A percentile compares a stretch with the other conserved stretches of the same genome.
These are phyloP conservation scores for Amblyopsis rosae DNA, from an alignment of 2,113 vertebrate species.

Conservation along the genomic window DNA sequence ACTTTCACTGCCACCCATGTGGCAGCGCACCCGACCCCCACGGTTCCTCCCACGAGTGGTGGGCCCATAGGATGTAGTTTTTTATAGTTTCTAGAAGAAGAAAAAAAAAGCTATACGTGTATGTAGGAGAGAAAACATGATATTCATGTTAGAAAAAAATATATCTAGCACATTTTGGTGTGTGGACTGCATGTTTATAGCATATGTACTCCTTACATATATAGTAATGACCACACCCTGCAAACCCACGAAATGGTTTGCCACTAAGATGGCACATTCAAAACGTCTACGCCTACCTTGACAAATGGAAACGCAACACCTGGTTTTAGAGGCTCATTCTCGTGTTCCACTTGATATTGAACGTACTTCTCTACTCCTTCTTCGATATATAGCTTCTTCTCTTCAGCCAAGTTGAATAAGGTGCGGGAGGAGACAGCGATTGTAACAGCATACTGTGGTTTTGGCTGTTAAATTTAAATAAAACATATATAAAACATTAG, in stretches of 20 bases:
- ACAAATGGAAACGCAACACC: conserved; percentile 90
- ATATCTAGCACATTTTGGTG: too few relatives aligned
- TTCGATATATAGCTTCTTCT: conserved; percentile 84
- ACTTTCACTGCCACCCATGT: too few relatives aligned
- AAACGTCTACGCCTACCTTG: conserved; percentile 76
- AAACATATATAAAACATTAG: background rate
- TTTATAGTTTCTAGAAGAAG: too few relatives aligned
- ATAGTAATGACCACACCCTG: conserved; percentile 19
- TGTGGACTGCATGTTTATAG: too few relatives aligned
- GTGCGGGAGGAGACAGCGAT: conserved; percentile 90
- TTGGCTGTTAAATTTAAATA: conserved; percentile 76
- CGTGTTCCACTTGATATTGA: conserved; percentile 82
- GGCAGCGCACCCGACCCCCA: too few relatives aligned
- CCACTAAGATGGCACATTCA: background rate
- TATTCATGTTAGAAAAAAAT: background rate
- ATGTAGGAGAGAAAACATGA: background rate
- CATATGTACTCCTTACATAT: too few relatives aligned
- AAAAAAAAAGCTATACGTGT: too few relatives aligned
- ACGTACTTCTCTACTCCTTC: conserved; percentile 91
- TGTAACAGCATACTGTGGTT: conserved; percentile 86
- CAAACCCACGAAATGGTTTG: background rate
- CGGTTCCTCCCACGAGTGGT: too few relatives aligned
- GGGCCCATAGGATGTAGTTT: too few relatives aligned
- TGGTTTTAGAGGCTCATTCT: conserved; percentile 82
- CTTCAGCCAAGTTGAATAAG: conserved; percentile 88